Evolutionary conservation across 2,113 vertebrate species (phyloP).

Genomic region (Ibidorhyncha struthersii): DNA sequence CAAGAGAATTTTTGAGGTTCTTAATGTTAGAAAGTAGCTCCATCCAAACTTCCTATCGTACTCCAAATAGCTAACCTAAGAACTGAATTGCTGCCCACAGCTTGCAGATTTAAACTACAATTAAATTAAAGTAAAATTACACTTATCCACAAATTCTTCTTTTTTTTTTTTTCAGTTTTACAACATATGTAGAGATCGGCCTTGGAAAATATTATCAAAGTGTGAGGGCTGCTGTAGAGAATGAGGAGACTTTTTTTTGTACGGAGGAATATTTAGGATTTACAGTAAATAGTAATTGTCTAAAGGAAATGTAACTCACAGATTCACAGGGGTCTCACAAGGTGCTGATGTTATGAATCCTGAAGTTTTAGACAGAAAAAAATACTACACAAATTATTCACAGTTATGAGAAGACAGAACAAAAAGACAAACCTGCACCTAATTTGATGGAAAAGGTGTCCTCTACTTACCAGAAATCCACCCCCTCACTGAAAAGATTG

Average conservation of each 20-base stretch:
- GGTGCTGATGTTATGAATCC: not conserved
- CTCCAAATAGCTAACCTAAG: not conserved
- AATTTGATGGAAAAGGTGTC: not conserved
- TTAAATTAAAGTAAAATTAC: not conserved
- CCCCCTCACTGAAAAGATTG: not conserved
- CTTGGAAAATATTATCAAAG: not conserved
- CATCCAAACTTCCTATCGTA: not conserved
- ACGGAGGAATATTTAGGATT: not conserved
- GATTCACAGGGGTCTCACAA: not conserved
- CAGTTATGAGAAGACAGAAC: not conserved
- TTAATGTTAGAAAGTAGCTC: not conserved
- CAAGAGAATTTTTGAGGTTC: not conserved
- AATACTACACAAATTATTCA: not conserved
- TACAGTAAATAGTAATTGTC: not conserved
- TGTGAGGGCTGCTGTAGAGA: not conserved
- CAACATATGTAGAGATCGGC: not conserved
- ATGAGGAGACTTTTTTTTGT: not conserved
- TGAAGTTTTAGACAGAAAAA: not conserved
- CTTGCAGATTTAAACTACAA: not conserved
- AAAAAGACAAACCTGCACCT: not conserved
- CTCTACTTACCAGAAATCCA: not conserved
- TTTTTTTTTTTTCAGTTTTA: not conserved
- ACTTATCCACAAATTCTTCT: not conserved
- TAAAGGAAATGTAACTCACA: not conserved
- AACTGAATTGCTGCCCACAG: not conserved